Conservation (phyloP, 37 sponge, comb jelly and placozoan genomes). For the Halichondria panicea region DNA sequence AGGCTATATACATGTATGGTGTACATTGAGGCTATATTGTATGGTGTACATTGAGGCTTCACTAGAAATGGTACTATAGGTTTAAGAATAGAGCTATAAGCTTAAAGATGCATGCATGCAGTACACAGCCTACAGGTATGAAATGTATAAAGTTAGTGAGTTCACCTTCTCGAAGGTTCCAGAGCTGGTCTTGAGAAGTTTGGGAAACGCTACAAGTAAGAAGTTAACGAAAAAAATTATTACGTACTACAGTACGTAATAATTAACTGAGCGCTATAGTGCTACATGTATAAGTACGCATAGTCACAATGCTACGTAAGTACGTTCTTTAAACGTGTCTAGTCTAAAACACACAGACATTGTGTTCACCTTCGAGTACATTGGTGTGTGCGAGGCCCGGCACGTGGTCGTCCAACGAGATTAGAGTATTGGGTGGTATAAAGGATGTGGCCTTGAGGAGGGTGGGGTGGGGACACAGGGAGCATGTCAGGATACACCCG, state of each 20-base stretch:
- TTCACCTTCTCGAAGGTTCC: constrained; percentile 29
- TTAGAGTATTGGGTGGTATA: constrained; percentile 33
- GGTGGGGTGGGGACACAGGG: constrained; percentile 46
- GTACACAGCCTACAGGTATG: too few species aligned
- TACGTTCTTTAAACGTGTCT: background rate
- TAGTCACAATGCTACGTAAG: too few species aligned
- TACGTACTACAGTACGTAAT: background rate
- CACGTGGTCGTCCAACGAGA: constrained; percentile 42
- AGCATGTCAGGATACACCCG: constrained; percentile 59
- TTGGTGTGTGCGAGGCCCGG: constrained; percentile 48
- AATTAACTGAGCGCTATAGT: too few species aligned
- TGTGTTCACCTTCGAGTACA: constrained; percentile 30
- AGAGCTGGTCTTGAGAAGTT: constrained; percentile 13
- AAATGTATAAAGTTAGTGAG: too few species aligned
- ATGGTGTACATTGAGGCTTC: too few species aligned
- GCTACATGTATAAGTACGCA: too few species aligned
- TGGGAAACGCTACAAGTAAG: constrained; percentile 32
- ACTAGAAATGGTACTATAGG: too few species aligned
- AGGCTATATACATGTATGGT: too few species aligned
- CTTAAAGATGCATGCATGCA: too few species aligned
- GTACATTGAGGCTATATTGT: too few species aligned
- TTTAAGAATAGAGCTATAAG: too few species aligned
- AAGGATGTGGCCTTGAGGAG: constrained; percentile 32
- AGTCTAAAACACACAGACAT: background rate
- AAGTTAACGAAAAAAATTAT: background rate